Base-by-base conservation (phyloP, 2,113 vertebrate genomes). In the Sporophila hypoxantha region DNA sequence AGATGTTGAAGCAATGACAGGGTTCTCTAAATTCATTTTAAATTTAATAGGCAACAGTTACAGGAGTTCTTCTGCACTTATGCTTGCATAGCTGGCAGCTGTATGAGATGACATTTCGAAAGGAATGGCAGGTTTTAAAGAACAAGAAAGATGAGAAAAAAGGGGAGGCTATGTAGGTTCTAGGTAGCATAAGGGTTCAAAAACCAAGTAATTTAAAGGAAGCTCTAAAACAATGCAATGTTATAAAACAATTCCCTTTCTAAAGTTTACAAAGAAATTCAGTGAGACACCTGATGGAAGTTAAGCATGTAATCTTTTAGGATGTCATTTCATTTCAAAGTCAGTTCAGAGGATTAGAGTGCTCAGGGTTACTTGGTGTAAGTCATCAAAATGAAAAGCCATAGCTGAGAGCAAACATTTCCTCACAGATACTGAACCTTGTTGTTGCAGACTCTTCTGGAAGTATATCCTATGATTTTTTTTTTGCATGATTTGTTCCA, bases 21-120 rank as follows among this genome's bases (percentile, higher is more conserved):
- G 25, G 74, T 87, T 69, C 50, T 93, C 83, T 90, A 88, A 90
- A 92, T 84, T 86, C 80, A 73, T 50, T 69, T 64, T 50, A 73
- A 90, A 76, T 84, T 61, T 90, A 84, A 82, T 46, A 78, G 34
- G 53, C 37, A 71, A 53, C 49, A 61, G 32, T 86, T 57, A 62
- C 0, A 75, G 29, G 26, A 91, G 37, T 76, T 94, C 66, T 52
- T 78, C 67, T 82, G 46, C 29, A 57, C n/a, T 88, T 68, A 50
- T 0, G 5, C 25, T 60, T 68, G 66, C 53, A 67, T 65, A 78
- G 66, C 66, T 91, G 77, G 75, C 66, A 94, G 81, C 52, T 88
- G 30, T 60, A 49, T 17, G 73, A 81, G 55, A 70, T 50, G 49
- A 88, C 50, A 86, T 83, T 78, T 76, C 71, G 16, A 75, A 81